Evolutionary conservation across 2,797 vertebrate genomes (phyloP).

Genomic region (Danio tinwini): DNA sequence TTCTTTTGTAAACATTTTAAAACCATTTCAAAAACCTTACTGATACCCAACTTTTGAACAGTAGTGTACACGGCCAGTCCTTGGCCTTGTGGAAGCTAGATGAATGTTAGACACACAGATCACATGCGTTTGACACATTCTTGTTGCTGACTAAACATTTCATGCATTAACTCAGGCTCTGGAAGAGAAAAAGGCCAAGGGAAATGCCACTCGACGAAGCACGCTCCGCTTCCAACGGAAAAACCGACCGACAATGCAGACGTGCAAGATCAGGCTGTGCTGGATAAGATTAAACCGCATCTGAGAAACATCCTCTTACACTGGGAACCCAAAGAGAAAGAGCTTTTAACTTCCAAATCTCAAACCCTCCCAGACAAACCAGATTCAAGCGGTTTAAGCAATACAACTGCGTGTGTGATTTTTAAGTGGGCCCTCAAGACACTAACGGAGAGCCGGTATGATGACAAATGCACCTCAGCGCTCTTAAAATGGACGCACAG

Average conservation of each 20-base stretch:
- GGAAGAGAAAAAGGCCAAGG: slow-evolving; percentile 79
- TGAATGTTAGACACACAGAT: slow-evolving; percentile 22
- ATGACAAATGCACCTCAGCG: slow-evolving; percentile 59
- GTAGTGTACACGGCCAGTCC: background rate
- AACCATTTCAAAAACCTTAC: background rate
- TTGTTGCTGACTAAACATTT: slow-evolving; percentile 22
- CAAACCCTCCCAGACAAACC: background rate
- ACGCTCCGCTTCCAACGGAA: slow-evolving; percentile 52
- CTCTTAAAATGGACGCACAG: slow-evolving; percentile 81
- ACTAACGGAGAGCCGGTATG: slow-evolving; percentile 65
- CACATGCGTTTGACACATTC: background rate
- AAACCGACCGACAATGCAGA: slow-evolving; percentile 55
- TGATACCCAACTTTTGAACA: background rate
- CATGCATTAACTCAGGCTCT: slow-evolving; percentile 70
- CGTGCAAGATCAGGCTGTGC: slow-evolving; percentile 49
- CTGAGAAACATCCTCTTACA: slow-evolving; percentile 81
- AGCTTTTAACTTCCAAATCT: background rate
- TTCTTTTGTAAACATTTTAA: background rate
- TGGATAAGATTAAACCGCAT: slow-evolving; percentile 75
- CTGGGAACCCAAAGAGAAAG: slow-evolving; percentile 76
- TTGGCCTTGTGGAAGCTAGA: background rate
- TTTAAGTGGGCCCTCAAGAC: slow-evolving; percentile 82
- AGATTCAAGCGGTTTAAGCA: slow-evolving; percentile 49
- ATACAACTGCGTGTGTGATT: slow-evolving; percentile 66
- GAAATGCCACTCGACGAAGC: slow-evolving; percentile 65